Evolutionary conservation across 1,140 invertebrate species (phyloP).

Genomic region (Manduca sexta): DNA sequence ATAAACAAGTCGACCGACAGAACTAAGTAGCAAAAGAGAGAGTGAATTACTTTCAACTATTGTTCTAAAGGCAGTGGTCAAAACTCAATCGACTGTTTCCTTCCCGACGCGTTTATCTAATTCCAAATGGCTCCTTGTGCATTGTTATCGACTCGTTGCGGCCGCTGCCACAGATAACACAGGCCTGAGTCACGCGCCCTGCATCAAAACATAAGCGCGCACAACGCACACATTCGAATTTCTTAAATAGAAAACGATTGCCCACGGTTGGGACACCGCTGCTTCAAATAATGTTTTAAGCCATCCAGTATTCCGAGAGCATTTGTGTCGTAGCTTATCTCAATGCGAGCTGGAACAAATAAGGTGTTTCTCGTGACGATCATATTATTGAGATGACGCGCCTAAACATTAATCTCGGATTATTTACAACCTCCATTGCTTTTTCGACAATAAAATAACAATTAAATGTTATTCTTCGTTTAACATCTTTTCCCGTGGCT

Average conservation of each 20-base stretch:
- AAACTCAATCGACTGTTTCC: background rate
- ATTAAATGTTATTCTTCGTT: too few species aligned
- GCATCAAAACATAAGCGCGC: background rate
- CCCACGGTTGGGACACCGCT: background rate
- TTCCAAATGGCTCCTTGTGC: background rate
- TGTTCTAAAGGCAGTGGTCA: background rate
- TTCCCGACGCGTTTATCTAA: slow-evolving; percentile 1
- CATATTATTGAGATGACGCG: too few species aligned
- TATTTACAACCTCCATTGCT: too few species aligned
- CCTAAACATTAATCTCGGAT: too few species aligned
- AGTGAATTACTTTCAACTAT: background rate
- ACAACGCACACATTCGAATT: background rate
- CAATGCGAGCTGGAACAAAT: too few species aligned
- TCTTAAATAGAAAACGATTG: background rate
- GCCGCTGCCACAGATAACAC: slow-evolving; percentile 1
- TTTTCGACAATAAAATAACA: too few species aligned
- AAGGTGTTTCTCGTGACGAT: too few species aligned
- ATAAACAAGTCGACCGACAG: too few species aligned
- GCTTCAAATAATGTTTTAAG: too few species aligned
- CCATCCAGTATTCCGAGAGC: too few species aligned
- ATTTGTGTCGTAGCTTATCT: too few species aligned
- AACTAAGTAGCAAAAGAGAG: background rate
- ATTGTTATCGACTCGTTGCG: slow-evolving; percentile 3
- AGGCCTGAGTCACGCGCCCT: background rate
- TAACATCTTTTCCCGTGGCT: too few species aligned